phyloP scores from a whole-genome alignment of 2,797 vertebrate species.

The Oceanodroma leucorhoa region DNA sequence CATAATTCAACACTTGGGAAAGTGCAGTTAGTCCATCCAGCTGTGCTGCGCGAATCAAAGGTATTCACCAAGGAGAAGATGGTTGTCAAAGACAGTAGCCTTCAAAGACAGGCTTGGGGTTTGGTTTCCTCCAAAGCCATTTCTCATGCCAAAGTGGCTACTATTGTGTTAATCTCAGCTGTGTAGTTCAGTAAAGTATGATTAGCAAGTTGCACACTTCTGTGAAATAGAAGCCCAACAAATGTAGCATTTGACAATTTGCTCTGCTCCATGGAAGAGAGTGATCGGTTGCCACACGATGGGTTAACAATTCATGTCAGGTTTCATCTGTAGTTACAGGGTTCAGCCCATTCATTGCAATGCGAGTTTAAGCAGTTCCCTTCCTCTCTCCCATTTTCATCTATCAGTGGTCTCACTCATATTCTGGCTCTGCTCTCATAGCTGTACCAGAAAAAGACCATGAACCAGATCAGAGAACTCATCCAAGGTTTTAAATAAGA shows the following conservation, averaged over 20 bases:
- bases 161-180: background rate
- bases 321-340: background rate
- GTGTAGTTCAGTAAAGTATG: background rate
- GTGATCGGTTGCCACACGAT: accelerated
- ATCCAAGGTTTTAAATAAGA: background rate
- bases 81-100: background rate
- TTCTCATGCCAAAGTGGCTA: background rate
- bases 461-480: background rate
- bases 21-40: background rate
- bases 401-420: background rate
- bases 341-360: background rate
- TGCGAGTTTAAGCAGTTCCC: background rate
- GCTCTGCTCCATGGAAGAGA: background rate
- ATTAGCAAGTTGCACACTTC: background rate
- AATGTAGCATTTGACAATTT: background rate
- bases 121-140: background rate
- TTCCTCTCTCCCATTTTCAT: background rate
- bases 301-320: background rate
- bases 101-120: background rate
- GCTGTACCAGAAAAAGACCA: background rate
- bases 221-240: background rate
- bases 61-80: background rate
- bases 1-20: background rate
- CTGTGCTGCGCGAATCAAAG: background rate
- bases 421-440: background rate